Base-by-base conservation (phyloP, 2,113 vertebrate species). In the Sminthopsis crassicaudata region DNA sequence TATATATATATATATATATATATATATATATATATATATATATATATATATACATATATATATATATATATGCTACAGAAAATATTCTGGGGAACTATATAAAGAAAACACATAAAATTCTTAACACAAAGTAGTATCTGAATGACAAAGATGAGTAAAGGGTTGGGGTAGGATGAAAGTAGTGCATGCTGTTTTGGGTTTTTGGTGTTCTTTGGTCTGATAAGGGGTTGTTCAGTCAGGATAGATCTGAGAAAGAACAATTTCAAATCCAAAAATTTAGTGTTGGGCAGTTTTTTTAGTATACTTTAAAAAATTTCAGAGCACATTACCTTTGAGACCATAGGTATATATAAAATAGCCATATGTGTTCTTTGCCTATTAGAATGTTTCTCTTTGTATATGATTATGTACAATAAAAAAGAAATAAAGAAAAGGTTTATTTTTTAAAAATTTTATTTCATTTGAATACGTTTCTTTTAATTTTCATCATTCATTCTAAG, bases 171-270 rank as follows among this genome's bases (percentile, higher is more conserved):
- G 54, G 54, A 8, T 55, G 54, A 14, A 22, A 23, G 22, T 3
- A 19, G 53, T 53, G 14, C 14, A 53, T 95, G 90, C 19, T 55
- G 42, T 51, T 92, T 27, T 89, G 55, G 95, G 91, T 94, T 42
- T 94, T 96, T 93, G 97, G 96, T 96, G 96, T 95, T 98, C 97
- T 98, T 98, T 98, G 97, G 97, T 98, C 97, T 97, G 92, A 92
- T 96, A 96, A 90, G 52, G 46, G 57, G 89, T 76, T 95, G 48
- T 90, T 67, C 89, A 97, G 91, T 90, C 9, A 94, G 55, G 91
- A 57, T 93, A 14, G 93, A 76, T 55, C 54, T 55, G 76, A 19
- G 88, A 92, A 92, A 90, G 51, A 52, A 95, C 94, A 93, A 94
- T 95, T 94, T 97, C 95, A 89, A 96, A 96, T 92, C 94, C 52